A percentile compares a stretch with the other conserved stretches of the same genome.
Conservation (phyloP, 1,140 invertebrate genomes). For the Pentalonia nigronervosa region DNA sequence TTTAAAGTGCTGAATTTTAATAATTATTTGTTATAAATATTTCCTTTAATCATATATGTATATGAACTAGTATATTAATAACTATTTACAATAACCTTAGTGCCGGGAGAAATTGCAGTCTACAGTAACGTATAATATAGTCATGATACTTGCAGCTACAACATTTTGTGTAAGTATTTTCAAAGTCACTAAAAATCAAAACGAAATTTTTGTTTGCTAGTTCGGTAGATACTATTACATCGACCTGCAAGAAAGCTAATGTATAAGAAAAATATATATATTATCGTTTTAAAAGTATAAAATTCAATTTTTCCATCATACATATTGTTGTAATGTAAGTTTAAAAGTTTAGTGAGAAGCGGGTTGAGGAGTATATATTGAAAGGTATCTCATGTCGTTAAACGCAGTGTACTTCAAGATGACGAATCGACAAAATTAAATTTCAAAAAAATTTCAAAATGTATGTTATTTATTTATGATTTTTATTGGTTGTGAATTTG, state of each 20-base stretch:
- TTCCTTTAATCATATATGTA: no score
- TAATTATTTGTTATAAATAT: no score
- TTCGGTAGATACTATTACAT: no score
- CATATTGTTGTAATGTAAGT: no score
- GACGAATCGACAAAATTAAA: background rate
- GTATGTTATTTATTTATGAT: background rate
- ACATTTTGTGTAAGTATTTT: background rate
- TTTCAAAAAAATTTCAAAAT: background rate
- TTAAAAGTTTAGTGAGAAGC: background rate
- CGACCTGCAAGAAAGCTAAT: no score
- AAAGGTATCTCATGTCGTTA: background rate
- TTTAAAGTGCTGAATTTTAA: no score
- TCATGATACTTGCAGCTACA: background rate
- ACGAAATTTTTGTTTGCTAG: background rate
- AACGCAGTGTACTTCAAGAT: background rate
- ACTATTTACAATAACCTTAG: background rate
- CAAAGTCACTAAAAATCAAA: background rate
- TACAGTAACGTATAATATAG: background rate
- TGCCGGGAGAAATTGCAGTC: background rate
- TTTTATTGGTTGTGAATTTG: background rate
- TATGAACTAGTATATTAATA: no score
- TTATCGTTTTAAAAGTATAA: background rate
- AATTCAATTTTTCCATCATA: background rate
- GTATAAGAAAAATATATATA: no score
- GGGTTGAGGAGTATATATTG: background rate